Evolutionary conservation across 1,140 invertebrate species (phyloP), one percentile per base, ranked within the genome.

Genomic region (Papilio glaucus): DNA sequence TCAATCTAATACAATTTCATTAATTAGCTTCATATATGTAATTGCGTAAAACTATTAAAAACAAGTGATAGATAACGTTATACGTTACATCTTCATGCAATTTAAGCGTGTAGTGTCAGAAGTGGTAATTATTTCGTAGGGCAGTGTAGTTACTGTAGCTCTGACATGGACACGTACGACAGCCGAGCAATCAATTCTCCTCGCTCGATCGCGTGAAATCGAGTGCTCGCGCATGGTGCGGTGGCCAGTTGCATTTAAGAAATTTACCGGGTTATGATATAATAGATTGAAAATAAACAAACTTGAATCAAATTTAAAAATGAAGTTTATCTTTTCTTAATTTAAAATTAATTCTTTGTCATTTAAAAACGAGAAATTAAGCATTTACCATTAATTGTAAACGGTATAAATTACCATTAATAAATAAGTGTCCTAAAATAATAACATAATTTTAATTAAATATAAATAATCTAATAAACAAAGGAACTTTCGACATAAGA

Each of bases 181-280:
- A 57, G 63, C 75, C 79, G 74, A 71, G 75, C 75, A 87, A 91
- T 91, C 86, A 87, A 91, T 91, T 93, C 79, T 82, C 84, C 84
- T 53, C 87, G 85, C 78, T 81, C 79, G 74, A 83, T 65, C 84
- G 86, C 87, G 88, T 93, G 89, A 91, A 93, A 91, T 91, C 86
- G 83, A 82, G 81, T 79, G 79, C 84, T 81, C 82, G 83, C 84
- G 85, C 81, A 74, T 81, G 82, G 81, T 72, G 77, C 83, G 84
- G 77, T 61, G 77, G 75, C 73, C 75, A 76, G 71, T 83, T 78
- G 57, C 33, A 62, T 62, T 62, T 37, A 15, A 37, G 37, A 62
- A 62, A 62, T 62, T 62, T 62, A 62, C 15, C 60, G 60, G 60
- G 37, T 62, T 62, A 62, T 37, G 37, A 62, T 24, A 62, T 62